These are phyloP conservation scores for Tupiocoris notatus DNA, from an alignment of 2,888 invertebrate species.

Conservation along the genomic window DNA sequence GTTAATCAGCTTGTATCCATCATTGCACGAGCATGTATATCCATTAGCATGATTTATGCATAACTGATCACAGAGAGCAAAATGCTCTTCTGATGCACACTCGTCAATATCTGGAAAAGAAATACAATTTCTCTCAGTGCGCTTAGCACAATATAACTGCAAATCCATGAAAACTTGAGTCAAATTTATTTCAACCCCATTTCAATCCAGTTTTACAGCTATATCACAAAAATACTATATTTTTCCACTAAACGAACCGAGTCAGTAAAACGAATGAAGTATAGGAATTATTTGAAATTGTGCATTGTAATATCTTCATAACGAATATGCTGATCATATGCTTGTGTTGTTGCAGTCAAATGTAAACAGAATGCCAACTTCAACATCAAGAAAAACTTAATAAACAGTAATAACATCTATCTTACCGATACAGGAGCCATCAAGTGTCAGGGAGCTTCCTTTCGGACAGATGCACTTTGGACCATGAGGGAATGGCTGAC, in stretches of 20 bases:
- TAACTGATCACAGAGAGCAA: conserved; percentile 67
- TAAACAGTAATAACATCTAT: no score
- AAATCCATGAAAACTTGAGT: no score
- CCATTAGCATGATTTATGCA: conserved; percentile 64
- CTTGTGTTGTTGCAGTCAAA: no score
- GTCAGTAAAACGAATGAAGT: not conserved
- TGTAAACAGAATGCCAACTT: no score
- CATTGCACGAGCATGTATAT: conserved; percentile 65
- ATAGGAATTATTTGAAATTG: no score
- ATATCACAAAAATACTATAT: not conserved
- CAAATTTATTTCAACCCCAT: no score
- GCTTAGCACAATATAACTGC: no score
- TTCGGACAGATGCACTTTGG: conserved; percentile 64
- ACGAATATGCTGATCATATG: no score
- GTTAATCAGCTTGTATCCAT: conserved; percentile 58
- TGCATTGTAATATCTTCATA: no score
- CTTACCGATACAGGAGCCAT: conserved; percentile 8
- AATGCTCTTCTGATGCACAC: conserved; percentile 45
- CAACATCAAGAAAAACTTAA: no score
- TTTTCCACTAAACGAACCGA: not conserved
- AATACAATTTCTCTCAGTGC: not conserved
- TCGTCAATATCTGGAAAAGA: conserved; percentile 50
- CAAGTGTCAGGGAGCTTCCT: conserved; percentile 54
- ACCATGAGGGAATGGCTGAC: conserved; percentile 62
- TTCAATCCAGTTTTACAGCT: no score